Evolutionary conservation across 2,797 vertebrate species (phyloP), one percentile per base, ranked within the genome.

Genomic region (Lutjanus campechanus): DNA sequence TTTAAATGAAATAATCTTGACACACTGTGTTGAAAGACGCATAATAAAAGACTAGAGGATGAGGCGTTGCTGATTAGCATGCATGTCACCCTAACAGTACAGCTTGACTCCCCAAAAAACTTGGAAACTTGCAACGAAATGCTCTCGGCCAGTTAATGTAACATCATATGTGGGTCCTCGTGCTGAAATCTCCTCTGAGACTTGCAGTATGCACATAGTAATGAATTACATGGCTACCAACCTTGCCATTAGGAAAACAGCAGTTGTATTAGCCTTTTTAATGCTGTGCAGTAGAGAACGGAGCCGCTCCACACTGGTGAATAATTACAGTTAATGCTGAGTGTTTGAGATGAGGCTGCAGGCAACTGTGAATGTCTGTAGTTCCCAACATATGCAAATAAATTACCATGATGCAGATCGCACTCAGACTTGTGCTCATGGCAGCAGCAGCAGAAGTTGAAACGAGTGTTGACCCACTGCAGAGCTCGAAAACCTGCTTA

Each of bases 351-450:
- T 22, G 64, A 75, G 71, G 82, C 90, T 83, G 58, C 69, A 51
- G 88, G 89, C 87, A 15, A 78, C 81, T 62, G 77, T 55, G 64
- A 82, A 69, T 76, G 77, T 80, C 76, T 87, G 69, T 58, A 81
- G 74, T 72, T 81, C 68, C 72, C 75, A 92, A 82, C 91, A 92
- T 92, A 91, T 93, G 91, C 88, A 93, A 91, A 93, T 92, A 90
- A 85, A 89, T 91, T 51, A 88, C 13, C 88, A 83, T 85, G 75
- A 90, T 83, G 65, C 66, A 74, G 75, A 81, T 83, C n/a, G 44
- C 69, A 51, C 73, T 73, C 62, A 55, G 77, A 73, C 54, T 65
- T 51, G 55, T 72, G 86, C 85, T 80, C 56, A 1, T 86, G 81
- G 85, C 79, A 59, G 86, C 83, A 59, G 86, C 83, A 68, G 77